Evolutionary conservation across 2,797 vertebrate genomes (phyloP), one percentile per base, ranked within the genome.

Genomic region (Channa striata): DNA sequence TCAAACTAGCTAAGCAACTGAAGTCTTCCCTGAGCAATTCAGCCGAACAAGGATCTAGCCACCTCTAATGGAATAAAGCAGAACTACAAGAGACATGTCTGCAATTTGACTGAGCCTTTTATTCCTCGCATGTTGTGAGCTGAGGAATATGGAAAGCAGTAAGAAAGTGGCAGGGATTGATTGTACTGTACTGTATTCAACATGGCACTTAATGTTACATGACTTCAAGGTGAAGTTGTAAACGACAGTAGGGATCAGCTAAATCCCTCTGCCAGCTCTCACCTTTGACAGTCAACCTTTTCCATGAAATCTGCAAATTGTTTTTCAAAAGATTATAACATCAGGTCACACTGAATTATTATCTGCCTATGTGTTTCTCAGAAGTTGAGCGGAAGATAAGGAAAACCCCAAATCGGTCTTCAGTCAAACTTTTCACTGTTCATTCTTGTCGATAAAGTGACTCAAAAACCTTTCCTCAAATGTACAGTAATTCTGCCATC

Each of bases 1-100:
- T 50, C 30, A 70, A 93, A 93, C 91, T 90, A 93, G 92, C 92
- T 91, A 92, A 94, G 93, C 93, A 94, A 95, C 93, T 93, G 80
- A 94, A 93, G 62, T 85, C 82, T 86, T 96, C 95, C 95, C 95
- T 96, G 95, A 96, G 95, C 93, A 83, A 92, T 85, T 84, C 68
- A 71, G 64, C 84, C 72, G 80, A 61, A 88, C 74, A 72, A 80
- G 78, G 78, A 69, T 89, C 47, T 80, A 73, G 83, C 86, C 64
- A 61, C 87, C 86, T 80, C 85, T 82, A 66, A 52, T 72, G 82
- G 88, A 82, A 74, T 58, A 72, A 78, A 83, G 47, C 59, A 71
- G 43, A 85, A 92, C 75, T 73, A 73, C 84, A 85, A 42, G 69
- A 82, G 64, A 62, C 72, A 51, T 79, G 86, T 91, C 89, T 92